Evolutionary conservation across 2,888 invertebrate genomes (phyloP).

Genomic region (Drosophila silvestris): DNA sequence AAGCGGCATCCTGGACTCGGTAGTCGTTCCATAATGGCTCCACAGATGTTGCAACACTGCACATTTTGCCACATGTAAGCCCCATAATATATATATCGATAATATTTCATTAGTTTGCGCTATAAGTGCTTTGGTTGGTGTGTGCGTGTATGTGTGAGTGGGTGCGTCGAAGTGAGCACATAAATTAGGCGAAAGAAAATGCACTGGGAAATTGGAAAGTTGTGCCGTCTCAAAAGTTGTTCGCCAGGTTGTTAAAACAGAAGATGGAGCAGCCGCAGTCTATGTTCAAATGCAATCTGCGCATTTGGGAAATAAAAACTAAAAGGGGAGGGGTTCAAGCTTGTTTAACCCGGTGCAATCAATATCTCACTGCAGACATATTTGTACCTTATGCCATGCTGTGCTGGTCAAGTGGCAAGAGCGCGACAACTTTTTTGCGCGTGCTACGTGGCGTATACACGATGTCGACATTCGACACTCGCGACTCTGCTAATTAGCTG

Average conservation of each 20-base stretch:
- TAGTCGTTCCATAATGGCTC: conserved; percentile 27
- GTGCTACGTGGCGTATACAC: conserved; percentile 69
- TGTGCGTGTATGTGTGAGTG: conserved; percentile 9
- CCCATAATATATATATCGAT: conserved; percentile 78
- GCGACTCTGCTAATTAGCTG: conserved; percentile 71
- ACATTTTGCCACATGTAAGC: conserved; percentile 64
- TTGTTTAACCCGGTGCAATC: conserved; percentile 15
- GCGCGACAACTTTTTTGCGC: conserved; percentile 67
- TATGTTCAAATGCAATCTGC: conserved; percentile 71
- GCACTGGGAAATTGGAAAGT: conserved; percentile 75
- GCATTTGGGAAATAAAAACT: conserved; percentile 5
- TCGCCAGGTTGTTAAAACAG: neutral
- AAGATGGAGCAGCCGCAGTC: conserved; percentile 10
- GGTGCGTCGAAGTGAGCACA: conserved; percentile 69
- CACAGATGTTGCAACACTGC: conserved; percentile 56
- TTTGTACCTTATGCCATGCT: conserved; percentile 35
- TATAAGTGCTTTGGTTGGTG: conserved; percentile 15
- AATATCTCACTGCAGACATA: conserved; percentile 61
- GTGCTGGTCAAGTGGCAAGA: conserved; percentile 12
- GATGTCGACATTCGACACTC: conserved; percentile 75
- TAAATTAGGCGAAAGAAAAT: conserved; percentile 73
- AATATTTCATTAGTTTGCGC: conserved; percentile 71
- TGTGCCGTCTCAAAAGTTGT: conserved; percentile 38
- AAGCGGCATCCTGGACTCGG: conserved; percentile 20
- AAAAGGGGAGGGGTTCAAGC: conserved; percentile 15